phyloP scores from a whole-genome alignment of 2,797 vertebrate species.

The Darevskia mixta region DNA sequence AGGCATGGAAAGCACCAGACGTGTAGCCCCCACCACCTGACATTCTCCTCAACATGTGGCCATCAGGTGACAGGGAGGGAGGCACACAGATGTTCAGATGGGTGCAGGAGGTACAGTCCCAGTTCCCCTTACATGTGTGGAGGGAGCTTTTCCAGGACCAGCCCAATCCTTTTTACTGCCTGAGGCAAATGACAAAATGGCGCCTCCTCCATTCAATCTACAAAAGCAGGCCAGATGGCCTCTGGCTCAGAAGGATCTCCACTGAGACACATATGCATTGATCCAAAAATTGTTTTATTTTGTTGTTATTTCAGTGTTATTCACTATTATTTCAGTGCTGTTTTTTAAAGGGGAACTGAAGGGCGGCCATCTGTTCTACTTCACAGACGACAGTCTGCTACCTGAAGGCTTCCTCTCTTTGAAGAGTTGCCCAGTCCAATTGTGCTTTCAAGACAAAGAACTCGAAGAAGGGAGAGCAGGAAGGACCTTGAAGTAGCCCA shows the following conservation, averaged over 20 bases:
- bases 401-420: not conserved
- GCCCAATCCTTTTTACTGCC: too few relatives aligned
- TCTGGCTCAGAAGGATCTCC: too few relatives aligned
- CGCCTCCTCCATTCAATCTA: too few relatives aligned
- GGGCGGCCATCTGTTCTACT: not conserved
- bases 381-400: not conserved
- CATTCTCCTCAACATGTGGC: not conserved
- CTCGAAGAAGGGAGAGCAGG: not conserved
- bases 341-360: too few relatives aligned
- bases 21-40: not conserved
- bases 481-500: not conserved
- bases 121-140: not conserved
- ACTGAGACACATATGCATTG: too few relatives aligned
- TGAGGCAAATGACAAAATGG: too few relatives aligned
- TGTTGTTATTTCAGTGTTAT: too few relatives aligned
- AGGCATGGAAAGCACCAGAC: too few relatives aligned
- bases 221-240: too few relatives aligned
- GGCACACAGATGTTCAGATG: not conserved
- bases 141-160: too few relatives aligned
- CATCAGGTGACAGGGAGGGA: not conserved
- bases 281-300: too few relatives aligned
- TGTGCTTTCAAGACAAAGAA: not conserved
- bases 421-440: not conserved
- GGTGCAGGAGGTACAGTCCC: not conserved
- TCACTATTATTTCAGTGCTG: too few relatives aligned